Conservation (phyloP, 53 echinoderm and acorn worm species). For the Mesocentrotus franciscanus region DNA sequence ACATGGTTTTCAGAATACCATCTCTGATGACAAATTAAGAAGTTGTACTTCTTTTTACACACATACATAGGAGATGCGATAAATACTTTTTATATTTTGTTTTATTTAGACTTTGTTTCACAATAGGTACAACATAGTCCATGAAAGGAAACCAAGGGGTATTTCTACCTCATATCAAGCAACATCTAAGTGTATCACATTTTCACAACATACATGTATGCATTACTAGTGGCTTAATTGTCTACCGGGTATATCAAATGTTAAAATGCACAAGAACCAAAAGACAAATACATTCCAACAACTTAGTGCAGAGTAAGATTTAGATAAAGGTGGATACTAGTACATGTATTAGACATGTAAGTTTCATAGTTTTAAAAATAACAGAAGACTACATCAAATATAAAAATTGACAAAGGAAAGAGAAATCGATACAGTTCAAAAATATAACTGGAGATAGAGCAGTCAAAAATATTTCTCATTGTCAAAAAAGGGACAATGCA, state of each 20-base stretch:
- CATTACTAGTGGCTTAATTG: background rate
- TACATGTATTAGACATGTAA: background rate
- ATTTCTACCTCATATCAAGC: conserved; percentile 18
- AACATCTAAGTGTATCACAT: conserved; percentile 1
- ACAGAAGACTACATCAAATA: background rate
- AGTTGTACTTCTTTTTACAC: background rate
- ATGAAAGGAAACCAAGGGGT: background rate
- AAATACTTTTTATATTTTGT: background rate
- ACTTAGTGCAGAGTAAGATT: background rate
- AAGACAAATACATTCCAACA: background rate
- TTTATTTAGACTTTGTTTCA: conserved; percentile 21
- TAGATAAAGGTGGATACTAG: background rate
- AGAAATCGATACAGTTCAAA: background rate
- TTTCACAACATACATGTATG: background rate
- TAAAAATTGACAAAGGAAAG: background rate
- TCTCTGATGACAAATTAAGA: too few relatives aligned
- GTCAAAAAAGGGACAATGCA: background rate
- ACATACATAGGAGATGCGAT: background rate
- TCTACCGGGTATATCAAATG: conserved; percentile 16
- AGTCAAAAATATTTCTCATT: background rate
- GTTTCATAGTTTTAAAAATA: background rate
- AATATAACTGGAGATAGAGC: background rate
- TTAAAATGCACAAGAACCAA: background rate
- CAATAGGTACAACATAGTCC: background rate
- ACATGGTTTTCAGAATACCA: too few relatives aligned